A percentile compares a stretch with the other conserved stretches of the same genome.
phyloP scores from a whole-genome alignment of 2,888 invertebrate species.

The Diarsia mendica region DNA sequence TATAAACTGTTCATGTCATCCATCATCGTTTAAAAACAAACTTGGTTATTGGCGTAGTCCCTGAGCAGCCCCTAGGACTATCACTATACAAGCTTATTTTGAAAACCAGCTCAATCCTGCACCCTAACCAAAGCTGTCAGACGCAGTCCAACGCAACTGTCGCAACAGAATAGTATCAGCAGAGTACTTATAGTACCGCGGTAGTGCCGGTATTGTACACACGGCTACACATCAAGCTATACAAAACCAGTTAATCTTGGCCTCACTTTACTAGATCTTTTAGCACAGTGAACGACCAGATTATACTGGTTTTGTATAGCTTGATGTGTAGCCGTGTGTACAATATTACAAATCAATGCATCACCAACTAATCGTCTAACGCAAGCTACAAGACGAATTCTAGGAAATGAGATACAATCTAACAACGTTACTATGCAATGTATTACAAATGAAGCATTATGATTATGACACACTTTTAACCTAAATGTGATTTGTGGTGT shows the following conservation, averaged over 20 bases:
- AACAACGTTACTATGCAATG: slow-evolving; percentile 11
- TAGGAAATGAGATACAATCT: slow-evolving; percentile 40
- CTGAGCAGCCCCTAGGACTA: no score
- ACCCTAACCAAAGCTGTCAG: background rate
- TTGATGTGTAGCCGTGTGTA: no score
- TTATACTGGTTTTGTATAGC: no score
- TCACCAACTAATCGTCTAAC: background rate
- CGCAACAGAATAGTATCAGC: background rate
- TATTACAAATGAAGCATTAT: slow-evolving; percentile 1
- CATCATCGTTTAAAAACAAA: no score
- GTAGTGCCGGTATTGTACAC: background rate
- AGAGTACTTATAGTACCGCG: background rate
- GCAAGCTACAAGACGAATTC: slow-evolving; percentile 30
- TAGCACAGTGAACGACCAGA: no score
- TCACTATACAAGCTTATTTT: background rate
- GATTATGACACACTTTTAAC: slow-evolving; percentile 25
- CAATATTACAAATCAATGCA: slow-evolving; percentile 13
- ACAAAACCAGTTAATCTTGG: no score
- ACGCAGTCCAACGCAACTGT: no score
- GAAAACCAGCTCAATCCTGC: no score
- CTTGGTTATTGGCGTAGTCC: no score
- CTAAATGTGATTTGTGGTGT: slow-evolving; percentile 28
- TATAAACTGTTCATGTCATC: no score
- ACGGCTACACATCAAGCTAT: no score
- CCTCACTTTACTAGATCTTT: no score